Evolutionary conservation across 2,113 vertebrate genomes (phyloP), one percentile per base, ranked within the genome.

Genomic region (Atlantisia rogersi): DNA sequence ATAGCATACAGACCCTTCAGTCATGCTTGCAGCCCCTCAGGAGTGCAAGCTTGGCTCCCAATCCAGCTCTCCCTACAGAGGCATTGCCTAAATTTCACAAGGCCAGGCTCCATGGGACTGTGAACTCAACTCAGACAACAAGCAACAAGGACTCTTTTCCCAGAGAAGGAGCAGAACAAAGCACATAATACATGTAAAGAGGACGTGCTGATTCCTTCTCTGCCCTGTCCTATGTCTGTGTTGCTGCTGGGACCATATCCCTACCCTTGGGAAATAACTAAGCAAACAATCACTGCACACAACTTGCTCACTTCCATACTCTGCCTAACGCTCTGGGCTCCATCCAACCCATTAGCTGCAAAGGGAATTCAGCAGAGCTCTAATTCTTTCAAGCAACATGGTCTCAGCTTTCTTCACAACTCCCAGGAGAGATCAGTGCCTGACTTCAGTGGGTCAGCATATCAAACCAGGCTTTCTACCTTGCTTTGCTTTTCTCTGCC

Each of bases 1-100:
- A 0, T 2, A 26, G 29, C n/a, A 19, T 3, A 32, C 7, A 1
- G 1, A 15, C 48, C 31, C 56, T 15, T 9, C 74, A 35, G 32
- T 14, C 15, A 8, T 0, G 1, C 73, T 37, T n/a, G 44, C 25
- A 22, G 50, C 79, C 65, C 40, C 65, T 81, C 18, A 26, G 11
- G 13, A 6, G 52, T 2, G 11, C 64, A 31, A 28, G 6, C 40
- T 16, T 4, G 15, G 12, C 52, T 81, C 52, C n/a, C 35, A 6
- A 18, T 22, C 53, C 81, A 42, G 53, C 40, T 68, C 14, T 73
- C 25, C n/a, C 58, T 5, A 0, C 0, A 3, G 39, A 71, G 28
- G 7, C 68, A 77, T 24, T 80, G 62, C 50, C 56, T 29, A 4
- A 8, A 19, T 84, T 50, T 42, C 62, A 21, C 69, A 32, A 2